These are phyloP conservation scores for Microcaecilia unicolor DNA, from an alignment of 2,797 vertebrate genomes.

Conservation along the genomic window DNA sequence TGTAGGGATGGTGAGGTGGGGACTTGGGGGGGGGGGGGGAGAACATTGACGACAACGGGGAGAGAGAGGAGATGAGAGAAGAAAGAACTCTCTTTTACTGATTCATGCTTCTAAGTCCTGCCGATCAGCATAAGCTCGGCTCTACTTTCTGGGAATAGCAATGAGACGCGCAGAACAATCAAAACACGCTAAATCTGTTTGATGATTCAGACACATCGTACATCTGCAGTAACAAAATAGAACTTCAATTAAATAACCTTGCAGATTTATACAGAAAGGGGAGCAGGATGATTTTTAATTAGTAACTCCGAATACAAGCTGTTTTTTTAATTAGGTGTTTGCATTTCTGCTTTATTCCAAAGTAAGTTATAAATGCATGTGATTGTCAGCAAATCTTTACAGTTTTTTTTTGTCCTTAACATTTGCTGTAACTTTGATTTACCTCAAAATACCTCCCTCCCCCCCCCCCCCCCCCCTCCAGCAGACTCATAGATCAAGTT, in stretches of 20 bases:
- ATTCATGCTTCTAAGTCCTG: constrained; percentile 62
- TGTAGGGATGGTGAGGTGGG: too few species aligned
- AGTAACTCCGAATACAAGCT: constrained; percentile 46
- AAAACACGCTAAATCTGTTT: constrained; percentile 57
- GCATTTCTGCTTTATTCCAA: constrained; percentile 42
- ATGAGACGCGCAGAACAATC: constrained; percentile 61
- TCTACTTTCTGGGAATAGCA: constrained; percentile 69
- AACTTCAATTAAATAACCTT: constrained; percentile 58
- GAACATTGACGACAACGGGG: constrained; percentile 34
- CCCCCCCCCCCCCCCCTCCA: too few species aligned
- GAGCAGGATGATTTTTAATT: constrained; percentile 58
- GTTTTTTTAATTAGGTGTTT: constrained; percentile 52
- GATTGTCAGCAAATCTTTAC: constrained; percentile 27
- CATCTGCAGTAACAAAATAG: constrained; percentile 53
- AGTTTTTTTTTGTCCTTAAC: constrained; percentile 24
- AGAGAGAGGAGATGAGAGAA: constrained; percentile 34
- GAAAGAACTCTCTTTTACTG: constrained; percentile 64
- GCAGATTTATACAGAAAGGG: constrained; percentile 46
- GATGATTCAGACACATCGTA: constrained; percentile 52
- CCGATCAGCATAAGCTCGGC: constrained; percentile 61
- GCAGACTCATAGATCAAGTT: too few species aligned
- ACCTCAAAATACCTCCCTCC: constrained; percentile 22
- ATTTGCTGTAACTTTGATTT: constrained; percentile 29
- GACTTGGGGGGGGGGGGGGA: constrained; percentile 46
- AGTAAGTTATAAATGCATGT: constrained; percentile 27